These are phyloP conservation scores for Allygus modestus DNA, from an alignment of 2,888 invertebrate genomes.

Conservation along the genomic window DNA sequence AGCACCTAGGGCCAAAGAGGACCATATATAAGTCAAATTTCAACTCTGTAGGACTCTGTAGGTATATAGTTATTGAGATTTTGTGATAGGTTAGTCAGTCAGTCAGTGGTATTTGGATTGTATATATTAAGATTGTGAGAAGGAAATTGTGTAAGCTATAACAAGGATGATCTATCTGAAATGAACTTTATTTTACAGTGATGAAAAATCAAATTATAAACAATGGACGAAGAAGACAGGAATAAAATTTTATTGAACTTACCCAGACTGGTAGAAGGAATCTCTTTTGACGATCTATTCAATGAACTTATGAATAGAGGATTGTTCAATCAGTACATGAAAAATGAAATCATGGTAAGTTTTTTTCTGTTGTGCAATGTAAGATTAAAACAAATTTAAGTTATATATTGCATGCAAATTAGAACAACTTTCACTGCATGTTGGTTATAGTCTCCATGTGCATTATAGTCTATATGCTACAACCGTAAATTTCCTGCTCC, in stretches of 20 bases:
- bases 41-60: not conserved
- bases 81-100: too few relatives aligned
- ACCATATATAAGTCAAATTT: not conserved
- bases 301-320: not conserved
- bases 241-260: not conserved
- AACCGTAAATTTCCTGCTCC: too few relatives aligned
- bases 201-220: not conserved
- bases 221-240: not conserved
- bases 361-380: not conserved
- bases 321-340: not conserved
- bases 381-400: too few relatives aligned
- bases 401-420: too few relatives aligned
- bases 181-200: not conserved
- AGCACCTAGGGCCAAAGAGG: too few relatives aligned
- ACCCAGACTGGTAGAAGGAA: not conserved
- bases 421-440: too few relatives aligned
- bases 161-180: not conserved
- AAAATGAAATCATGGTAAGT: conserved; percentile 9
- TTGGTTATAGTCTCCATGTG: too few relatives aligned
- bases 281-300: not conserved
- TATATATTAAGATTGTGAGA: too few relatives aligned
- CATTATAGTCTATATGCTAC: too few relatives aligned
- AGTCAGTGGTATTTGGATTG: too few relatives aligned
- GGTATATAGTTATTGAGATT: not conserved
- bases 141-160: too few relatives aligned